Conservation (phyloP, 2,113 vertebrate genomes). For the Pelusios castaneus region DNA sequence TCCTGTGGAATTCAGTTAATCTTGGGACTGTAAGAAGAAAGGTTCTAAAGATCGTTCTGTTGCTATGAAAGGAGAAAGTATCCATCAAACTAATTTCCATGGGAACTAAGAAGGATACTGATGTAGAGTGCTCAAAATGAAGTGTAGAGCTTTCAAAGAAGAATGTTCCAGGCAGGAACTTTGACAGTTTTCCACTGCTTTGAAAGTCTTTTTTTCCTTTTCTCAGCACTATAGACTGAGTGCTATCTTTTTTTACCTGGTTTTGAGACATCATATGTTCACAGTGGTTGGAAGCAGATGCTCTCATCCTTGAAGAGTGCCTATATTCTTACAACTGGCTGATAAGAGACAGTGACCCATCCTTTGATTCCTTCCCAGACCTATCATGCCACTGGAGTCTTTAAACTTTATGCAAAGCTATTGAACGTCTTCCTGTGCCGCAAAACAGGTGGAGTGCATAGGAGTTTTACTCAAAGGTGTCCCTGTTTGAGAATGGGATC, state of each 20-base stretch:
- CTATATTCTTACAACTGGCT: neutral
- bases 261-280: neutral
- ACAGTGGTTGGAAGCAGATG: neutral
- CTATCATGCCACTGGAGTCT: neutral
- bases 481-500: neutral
- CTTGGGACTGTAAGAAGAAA: no score
- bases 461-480: neutral
- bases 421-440: neutral
- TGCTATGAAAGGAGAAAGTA: no score
- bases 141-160: neutral
- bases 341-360: neutral
- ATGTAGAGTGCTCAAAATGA: no score
- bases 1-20: no score
- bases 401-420: neutral
- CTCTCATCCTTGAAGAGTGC: neutral
- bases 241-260: neutral
- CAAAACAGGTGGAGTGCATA: rapidly evolving
- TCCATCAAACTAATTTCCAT: no score
- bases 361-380: no score
- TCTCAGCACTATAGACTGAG: neutral
- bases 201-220: neutral
- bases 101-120: no score
- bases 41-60: no score
- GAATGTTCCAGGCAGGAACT: neutral
- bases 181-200: neutral